Evolutionary conservation across 2,113 vertebrate genomes (phyloP).

Genomic region (Urocynchramus pylzowi): DNA sequence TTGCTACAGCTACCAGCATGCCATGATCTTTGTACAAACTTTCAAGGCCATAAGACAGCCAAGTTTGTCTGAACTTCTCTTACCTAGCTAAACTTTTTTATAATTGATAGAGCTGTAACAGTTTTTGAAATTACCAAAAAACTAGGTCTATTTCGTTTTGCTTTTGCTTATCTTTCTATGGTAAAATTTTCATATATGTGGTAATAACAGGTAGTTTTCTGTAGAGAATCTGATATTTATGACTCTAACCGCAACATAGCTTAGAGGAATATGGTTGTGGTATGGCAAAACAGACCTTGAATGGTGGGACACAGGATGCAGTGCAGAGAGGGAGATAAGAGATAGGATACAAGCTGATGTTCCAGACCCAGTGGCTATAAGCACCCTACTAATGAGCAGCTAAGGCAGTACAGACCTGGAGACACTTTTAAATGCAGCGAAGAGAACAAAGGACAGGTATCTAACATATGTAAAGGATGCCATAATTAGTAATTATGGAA

Average conservation of each 20-base stretch:
- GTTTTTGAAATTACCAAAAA: neutral
- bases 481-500: neutral
- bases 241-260: neutral
- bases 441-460: neutral
- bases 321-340: neutral
- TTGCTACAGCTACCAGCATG: neutral
- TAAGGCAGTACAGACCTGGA: neutral
- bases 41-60: neutral
- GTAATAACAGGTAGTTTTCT: neutral
- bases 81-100: neutral
- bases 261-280: neutral
- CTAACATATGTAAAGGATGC: accelerated
- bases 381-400: neutral
- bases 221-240: neutral
- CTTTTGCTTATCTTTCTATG: neutral
- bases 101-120: neutral
- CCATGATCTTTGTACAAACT: neutral
- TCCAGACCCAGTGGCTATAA: neutral
- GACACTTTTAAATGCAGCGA: neutral
- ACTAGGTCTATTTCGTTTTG: neutral
- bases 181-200: neutral
- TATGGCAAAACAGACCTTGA: neutral
- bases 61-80: neutral
- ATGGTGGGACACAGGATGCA: neutral
- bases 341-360: neutral